phyloP scores from a whole-genome alignment of 2,888 invertebrate genomes.

The Xestia ashworthii region DNA sequence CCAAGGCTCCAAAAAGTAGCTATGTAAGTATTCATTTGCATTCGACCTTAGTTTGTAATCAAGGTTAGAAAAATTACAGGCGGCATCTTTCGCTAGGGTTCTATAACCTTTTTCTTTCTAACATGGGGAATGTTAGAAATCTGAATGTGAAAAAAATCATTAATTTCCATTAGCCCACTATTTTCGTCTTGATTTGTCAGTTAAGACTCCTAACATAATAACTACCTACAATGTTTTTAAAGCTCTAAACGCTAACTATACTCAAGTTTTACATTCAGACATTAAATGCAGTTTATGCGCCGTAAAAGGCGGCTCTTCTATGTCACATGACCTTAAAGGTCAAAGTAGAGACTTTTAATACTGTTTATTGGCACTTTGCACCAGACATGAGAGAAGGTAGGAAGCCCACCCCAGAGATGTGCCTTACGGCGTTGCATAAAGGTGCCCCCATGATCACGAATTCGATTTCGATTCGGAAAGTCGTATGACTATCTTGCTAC shows the following conservation, averaged over 20 bases:
- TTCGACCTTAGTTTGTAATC: background rate
- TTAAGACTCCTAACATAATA: background rate
- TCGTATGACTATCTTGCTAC: no score
- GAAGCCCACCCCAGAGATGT: background rate
- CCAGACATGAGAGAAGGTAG: no score
- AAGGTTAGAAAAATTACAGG: background rate
- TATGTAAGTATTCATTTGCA: background rate
- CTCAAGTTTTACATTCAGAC: background rate
- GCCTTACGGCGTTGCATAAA: no score
- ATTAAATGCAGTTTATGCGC: constrained; percentile 16
- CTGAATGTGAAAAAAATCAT: background rate
- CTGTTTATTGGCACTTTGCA: constrained; percentile 19
- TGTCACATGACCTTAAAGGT: constrained; percentile 1
- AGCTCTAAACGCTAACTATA: constrained; percentile 10
- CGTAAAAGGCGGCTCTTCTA: constrained; percentile 15
- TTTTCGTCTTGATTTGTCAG: background rate
- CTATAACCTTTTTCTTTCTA: background rate
- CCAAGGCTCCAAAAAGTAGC: no score
- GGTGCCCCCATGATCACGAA: no score
- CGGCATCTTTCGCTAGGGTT: background rate
- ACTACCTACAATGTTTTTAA: background rate
- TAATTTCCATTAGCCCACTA: background rate
- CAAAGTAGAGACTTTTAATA: background rate
- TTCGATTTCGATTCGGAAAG: no score
- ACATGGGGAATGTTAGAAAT: no score